A percentile compares a stretch with the other conserved stretches of the same genome.
Conservation (phyloP, 2,113 vertebrate genomes). For the Saccopteryx bilineata region DNA sequence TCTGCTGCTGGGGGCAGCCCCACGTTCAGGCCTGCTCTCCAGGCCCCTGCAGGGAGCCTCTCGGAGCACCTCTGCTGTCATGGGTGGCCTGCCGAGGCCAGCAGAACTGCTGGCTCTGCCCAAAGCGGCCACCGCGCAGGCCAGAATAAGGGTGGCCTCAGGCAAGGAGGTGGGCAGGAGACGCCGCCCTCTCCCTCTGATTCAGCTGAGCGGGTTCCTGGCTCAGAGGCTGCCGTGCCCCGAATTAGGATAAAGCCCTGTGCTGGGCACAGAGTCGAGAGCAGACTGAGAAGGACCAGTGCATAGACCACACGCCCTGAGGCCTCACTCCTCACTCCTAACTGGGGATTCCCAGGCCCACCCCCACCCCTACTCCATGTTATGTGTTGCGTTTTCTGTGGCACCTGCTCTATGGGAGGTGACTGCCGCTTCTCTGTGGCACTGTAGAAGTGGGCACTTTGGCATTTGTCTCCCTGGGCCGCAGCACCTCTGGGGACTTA, state of each 20-base stretch:
- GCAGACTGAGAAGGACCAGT: not conserved
- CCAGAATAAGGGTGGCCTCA: not conserved
- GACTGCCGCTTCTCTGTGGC: not conserved
- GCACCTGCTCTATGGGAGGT: not conserved
- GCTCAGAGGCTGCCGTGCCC: not conserved
- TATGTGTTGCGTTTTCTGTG: not conserved
- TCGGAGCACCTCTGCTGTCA: not conserved
- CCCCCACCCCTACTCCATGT: not conserved
- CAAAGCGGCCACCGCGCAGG: not conserved
- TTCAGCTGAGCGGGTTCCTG: not conserved
- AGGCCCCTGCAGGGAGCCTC: not conserved
- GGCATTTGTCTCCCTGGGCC: not conserved
- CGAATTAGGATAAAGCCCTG: not conserved
- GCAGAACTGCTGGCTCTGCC: not conserved
- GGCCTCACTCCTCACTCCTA: not conserved
- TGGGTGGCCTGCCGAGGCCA: not conserved
- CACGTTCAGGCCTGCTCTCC: not conserved
- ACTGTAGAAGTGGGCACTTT: not conserved
- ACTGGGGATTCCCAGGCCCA: not conserved
- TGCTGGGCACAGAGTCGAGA: not conserved
- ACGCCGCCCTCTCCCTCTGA: not conserved
- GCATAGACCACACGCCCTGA: too few relatives aligned
- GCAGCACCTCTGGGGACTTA: not conserved
- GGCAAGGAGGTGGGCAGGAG: not conserved
- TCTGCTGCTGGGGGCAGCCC: not conserved